phyloP scores from a whole-genome alignment of 2,797 vertebrate genomes.

The Sciurus carolinensis region DNA sequence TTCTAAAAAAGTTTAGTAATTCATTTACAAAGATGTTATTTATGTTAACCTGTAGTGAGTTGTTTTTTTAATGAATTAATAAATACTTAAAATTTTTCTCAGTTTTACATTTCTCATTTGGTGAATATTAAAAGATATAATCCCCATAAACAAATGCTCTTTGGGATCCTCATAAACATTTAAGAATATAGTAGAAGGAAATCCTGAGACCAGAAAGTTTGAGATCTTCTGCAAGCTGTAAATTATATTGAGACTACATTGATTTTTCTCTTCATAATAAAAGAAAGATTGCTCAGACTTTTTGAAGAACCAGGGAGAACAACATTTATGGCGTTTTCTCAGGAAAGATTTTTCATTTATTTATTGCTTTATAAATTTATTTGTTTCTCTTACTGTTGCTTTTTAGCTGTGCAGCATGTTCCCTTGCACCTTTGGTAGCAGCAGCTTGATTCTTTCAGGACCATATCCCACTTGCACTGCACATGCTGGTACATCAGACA shows the following conservation, averaged over 20 bases:
- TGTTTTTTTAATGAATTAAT: constrained; percentile 65
- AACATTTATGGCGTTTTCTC: not conserved
- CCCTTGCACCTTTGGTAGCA: not conserved
- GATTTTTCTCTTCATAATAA: constrained; percentile 36
- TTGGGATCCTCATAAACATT: constrained; percentile 44
- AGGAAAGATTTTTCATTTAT: not conserved
- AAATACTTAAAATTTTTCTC: constrained; percentile 57
- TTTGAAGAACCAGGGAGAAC: not conserved
- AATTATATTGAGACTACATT: not conserved
- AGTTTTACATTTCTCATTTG: constrained; percentile 59
- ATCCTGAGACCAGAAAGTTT: constrained; percentile 48
- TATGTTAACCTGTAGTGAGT: constrained; percentile 54
- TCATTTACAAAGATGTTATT: constrained; percentile 21
- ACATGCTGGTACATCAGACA: not conserved
- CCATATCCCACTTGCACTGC: not conserved
- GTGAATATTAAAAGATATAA: constrained; percentile 44
- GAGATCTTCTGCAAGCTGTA: constrained; percentile 28
- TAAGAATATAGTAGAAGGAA: constrained; percentile 1
- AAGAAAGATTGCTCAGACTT: constrained; percentile 22
- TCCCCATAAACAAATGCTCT: constrained; percentile 37
- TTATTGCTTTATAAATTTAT: constrained; percentile 2
- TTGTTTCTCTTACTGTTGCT: constrained; percentile 55
- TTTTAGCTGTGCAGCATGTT: constrained; percentile 10
- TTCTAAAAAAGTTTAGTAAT: constrained; percentile 46
- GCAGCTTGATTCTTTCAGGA: constrained; percentile 12